A percentile compares a stretch with the other conserved stretches of the same genome.
phyloP scores from a whole-genome alignment of 2,113 vertebrate genomes.

The Podilymbus podiceps region DNA sequence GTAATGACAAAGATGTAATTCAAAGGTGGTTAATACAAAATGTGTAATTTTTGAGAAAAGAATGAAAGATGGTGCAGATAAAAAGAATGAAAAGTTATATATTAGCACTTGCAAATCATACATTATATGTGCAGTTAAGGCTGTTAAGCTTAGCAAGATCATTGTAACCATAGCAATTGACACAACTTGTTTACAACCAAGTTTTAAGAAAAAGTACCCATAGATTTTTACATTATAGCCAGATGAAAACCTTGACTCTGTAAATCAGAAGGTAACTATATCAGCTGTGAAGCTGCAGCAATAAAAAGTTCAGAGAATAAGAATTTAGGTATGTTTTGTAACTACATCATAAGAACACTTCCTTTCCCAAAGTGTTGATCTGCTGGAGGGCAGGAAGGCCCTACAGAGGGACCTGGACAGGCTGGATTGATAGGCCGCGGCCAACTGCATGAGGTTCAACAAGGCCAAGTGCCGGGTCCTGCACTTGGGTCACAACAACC shows the following conservation, averaged over 20 bases:
- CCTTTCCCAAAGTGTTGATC: background rate
- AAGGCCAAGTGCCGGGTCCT: too few relatives aligned
- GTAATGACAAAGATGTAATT: slow-evolving; percentile 66
- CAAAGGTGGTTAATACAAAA: slow-evolving; percentile 70
- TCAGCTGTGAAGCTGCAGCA: background rate
- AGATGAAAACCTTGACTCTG: background rate
- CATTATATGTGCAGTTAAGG: slow-evolving; percentile 76
- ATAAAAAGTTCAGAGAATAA: background rate
- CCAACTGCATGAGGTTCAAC: too few relatives aligned
- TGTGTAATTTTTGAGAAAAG: slow-evolving; percentile 58
- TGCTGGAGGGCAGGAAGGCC: too few relatives aligned
- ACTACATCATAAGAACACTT: background rate
- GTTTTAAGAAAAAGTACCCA: slow-evolving; percentile 55
- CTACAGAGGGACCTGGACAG: too few relatives aligned
- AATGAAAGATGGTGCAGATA: slow-evolving; percentile 75
- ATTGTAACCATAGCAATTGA: slow-evolving; percentile 4
- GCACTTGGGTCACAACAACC: too few relatives aligned
- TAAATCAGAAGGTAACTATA: background rate
- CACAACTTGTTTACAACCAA: background rate
- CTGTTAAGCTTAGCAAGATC: slow-evolving; percentile 38
- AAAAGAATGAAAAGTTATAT: slow-evolving; percentile 76
- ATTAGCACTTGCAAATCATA: slow-evolving; percentile 81
- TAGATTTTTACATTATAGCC: background rate
- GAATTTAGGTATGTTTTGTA: background rate
- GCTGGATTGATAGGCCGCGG: too few relatives aligned